phyloP scores from a whole-genome alignment of 2,888 invertebrate species.

The Hirudinaria manillensis region DNA sequence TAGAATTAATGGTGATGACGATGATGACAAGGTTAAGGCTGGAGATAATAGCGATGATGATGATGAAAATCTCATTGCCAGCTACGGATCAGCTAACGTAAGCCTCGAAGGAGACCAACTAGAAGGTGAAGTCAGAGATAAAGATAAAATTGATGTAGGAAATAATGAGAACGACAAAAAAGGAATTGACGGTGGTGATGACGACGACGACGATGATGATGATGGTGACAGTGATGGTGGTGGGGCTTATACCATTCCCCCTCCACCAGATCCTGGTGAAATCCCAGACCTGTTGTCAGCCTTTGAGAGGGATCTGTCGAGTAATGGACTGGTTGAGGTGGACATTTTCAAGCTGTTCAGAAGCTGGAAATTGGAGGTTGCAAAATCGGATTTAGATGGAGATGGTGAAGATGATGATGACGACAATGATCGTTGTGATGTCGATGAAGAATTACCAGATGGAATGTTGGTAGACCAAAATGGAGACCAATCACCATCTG shows the following conservation, averaged over 20 bases:
- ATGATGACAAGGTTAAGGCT: background rate
- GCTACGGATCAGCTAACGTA: background rate
- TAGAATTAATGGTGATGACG: background rate
- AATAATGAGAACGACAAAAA: background rate
- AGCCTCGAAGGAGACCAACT: background rate
- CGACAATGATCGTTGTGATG: background rate
- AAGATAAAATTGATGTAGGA: background rate
- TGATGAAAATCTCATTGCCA: background rate
- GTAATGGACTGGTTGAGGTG: too few relatives aligned
- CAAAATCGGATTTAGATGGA: background rate
- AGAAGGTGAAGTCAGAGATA: background rate
- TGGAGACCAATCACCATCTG: too few relatives aligned
- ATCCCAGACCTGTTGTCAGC: too few relatives aligned
- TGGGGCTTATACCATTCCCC: background rate
- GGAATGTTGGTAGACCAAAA: too few relatives aligned
- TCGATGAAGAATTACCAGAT: background rate
- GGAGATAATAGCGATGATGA: background rate
- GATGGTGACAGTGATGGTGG: slow-evolving; percentile 15
- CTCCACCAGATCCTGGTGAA: too few relatives aligned
- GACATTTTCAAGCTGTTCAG: too few relatives aligned
- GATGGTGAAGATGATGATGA: background rate
- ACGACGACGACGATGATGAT: background rate
- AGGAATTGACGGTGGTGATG: background rate
- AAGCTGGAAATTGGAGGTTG: too few relatives aligned
- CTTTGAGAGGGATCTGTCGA: too few relatives aligned